Conservation (phyloP, 2,113 vertebrate species). For the Gasterosteus nipponicus region DNA sequence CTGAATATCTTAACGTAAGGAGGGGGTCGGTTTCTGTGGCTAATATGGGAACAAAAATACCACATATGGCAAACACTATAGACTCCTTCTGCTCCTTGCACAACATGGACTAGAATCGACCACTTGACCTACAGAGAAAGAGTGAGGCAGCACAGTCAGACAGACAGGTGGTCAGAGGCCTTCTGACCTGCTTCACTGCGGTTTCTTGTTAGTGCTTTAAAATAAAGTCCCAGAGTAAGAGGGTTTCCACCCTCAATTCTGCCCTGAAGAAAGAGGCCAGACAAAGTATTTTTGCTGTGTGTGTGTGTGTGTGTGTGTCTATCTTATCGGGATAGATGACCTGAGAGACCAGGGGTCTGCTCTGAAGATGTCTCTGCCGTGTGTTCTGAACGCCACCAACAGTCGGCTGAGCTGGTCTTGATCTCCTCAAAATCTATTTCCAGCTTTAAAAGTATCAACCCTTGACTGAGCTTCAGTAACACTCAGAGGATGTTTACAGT, state of each 20-base stretch:
- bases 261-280: conserved; percentile 65
- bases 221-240: conserved; percentile 77
- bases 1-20: no score
- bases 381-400: conserved; percentile 36
- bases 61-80: neutral
- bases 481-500: conserved; percentile 28
- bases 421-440: conserved; percentile 12
- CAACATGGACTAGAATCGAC: conserved; percentile 1
- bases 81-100: neutral
- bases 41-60: neutral
- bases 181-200: conserved; percentile 74
- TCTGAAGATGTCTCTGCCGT: conserved; percentile 52
- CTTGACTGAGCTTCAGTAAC: neutral
- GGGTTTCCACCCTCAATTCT: conserved; percentile 75
- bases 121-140: conserved; percentile 14
- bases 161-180: conserved; percentile 50
- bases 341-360: conserved; percentile 32
- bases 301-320: conserved; percentile 32
- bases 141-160: conserved; percentile 11
- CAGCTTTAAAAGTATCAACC: conserved; percentile 21
- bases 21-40: no score
- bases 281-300: conserved; percentile 17
- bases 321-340: conserved; percentile 68
- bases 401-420: conserved; percentile 14
- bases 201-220: conserved; percentile 82